A percentile compares a stretch with the other conserved stretches of the same genome.
phyloP scores from a whole-genome alignment of 2,113 vertebrate genomes.

The Ptilonorhynchus violaceus region DNA sequence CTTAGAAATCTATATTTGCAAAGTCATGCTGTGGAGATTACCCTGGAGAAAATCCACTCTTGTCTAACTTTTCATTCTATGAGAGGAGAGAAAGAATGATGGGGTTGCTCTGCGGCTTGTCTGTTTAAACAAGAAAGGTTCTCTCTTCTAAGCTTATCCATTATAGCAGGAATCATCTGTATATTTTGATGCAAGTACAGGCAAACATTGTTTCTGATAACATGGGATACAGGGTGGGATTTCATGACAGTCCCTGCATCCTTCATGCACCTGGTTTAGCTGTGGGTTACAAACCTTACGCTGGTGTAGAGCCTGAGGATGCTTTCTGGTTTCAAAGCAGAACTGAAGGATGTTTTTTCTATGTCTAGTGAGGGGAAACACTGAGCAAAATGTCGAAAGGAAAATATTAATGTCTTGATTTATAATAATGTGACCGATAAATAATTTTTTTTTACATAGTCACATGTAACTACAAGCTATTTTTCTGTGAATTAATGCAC shows the following conservation, averaged over 20 bases:
- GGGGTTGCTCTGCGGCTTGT: not conserved
- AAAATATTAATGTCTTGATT: not conserved
- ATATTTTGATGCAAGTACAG: not conserved
- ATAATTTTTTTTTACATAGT: not conserved
- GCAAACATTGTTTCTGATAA: not conserved
- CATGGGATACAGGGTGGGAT: not conserved
- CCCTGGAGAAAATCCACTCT: not conserved
- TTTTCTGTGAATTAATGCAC: not conserved
- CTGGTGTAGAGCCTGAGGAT: not conserved
- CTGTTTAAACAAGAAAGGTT: not conserved
- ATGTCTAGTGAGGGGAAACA: not conserved
- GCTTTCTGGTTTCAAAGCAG: not conserved
- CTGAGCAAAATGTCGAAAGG: not conserved
- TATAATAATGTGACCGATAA: not conserved
- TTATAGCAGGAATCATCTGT: not conserved
- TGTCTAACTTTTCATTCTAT: not conserved
- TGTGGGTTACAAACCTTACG: not conserved
- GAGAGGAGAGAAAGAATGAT: not conserved
- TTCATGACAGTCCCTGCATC: not conserved
- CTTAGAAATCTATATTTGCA: not conserved
- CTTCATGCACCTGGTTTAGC: not conserved
- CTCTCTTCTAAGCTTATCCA: not conserved
- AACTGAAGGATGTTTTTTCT: not conserved
- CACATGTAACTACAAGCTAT: not conserved
- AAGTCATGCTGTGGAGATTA: not conserved